Conservation (phyloP, 2,888 invertebrate genomes). For the Cheilosia pagana region DNA sequence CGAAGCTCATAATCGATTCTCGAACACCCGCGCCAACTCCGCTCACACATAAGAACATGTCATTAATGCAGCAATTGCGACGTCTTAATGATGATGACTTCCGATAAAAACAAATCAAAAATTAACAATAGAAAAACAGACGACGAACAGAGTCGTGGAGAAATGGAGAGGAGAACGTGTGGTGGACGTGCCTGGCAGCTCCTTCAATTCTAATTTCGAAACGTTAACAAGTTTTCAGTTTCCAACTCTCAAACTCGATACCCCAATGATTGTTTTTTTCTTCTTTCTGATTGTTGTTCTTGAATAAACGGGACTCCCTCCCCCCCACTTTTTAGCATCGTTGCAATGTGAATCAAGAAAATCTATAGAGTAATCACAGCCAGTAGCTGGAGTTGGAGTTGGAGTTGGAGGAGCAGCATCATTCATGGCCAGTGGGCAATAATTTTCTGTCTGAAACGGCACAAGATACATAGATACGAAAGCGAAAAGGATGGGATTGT, state of each 20-base stretch:
- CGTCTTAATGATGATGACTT: conserved; percentile 62
- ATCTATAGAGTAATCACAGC: not conserved
- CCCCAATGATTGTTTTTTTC: conserved; percentile 1
- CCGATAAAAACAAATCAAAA: conserved; percentile 49
- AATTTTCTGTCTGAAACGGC: conserved; percentile 6
- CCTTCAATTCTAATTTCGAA: conserved; percentile 10
- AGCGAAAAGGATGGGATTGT: conserved; percentile 14
- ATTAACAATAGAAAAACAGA: conserved; percentile 22
- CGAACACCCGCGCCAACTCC: conserved; percentile 23
- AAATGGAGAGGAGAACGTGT: not conserved
- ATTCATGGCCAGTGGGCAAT: conserved; percentile 14
- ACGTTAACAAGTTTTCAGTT: conserved; percentile 4
- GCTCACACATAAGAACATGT: conserved; percentile 33
- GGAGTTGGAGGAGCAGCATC: conserved; percentile 27
- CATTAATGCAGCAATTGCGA: conserved; percentile 62
- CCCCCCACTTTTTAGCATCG: conserved; percentile 14
- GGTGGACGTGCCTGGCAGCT: conserved; percentile 24
- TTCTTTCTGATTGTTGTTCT: not conserved
- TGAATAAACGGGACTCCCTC: no score
- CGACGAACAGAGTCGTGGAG: not conserved
- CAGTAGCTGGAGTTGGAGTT: no score
- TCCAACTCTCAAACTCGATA: conserved; percentile 17
- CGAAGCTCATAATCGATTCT: conserved; percentile 39
- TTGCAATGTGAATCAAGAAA: conserved; percentile 25
- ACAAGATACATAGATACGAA: not conserved